phyloP scores from a whole-genome alignment of 2,113 vertebrate genomes.

The Rhabdornis inornatus region DNA sequence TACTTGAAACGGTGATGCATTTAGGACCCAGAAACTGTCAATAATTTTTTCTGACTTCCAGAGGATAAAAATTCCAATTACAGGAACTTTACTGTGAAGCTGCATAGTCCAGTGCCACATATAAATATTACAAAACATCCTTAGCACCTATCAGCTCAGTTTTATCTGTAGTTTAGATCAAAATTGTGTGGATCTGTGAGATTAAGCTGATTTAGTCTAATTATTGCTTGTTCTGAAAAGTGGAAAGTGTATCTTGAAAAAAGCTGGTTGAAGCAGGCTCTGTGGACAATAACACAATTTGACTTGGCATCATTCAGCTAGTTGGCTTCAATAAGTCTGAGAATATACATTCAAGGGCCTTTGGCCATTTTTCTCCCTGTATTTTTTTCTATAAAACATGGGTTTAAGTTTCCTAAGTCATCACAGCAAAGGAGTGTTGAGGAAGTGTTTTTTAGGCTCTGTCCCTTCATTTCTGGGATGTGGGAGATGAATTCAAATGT shows the following conservation, averaged over 20 bases:
- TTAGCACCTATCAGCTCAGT: neutral
- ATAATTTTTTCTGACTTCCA: constrained; percentile 60
- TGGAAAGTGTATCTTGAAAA: neutral
- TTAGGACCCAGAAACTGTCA: constrained; percentile 58
- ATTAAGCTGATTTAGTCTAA: constrained; percentile 13
- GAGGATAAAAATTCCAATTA: constrained; percentile 58
- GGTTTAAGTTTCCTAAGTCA: neutral
- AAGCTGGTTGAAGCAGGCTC: neutral
- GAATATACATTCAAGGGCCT: neutral
- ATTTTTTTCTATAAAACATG: neutral
- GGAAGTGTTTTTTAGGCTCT: neutral
- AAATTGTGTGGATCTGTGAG: neutral
- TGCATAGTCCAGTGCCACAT: neutral
- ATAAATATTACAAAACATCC: neutral
- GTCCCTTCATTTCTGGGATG: neutral
- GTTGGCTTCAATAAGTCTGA: neutral
- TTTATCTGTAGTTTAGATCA: neutral
- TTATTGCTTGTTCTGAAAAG: neutral
- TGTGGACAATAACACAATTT: neutral
- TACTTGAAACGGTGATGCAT: constrained; percentile 57
- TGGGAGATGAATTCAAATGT: neutral
- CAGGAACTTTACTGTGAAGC: constrained; percentile 1
- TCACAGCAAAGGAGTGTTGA: neutral
- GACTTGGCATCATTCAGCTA: neutral
- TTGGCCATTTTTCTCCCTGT: neutral